These are phyloP conservation scores for Podargus strigoides DNA, from an alignment of 2,797 vertebrate genomes.

Conservation along the genomic window DNA sequence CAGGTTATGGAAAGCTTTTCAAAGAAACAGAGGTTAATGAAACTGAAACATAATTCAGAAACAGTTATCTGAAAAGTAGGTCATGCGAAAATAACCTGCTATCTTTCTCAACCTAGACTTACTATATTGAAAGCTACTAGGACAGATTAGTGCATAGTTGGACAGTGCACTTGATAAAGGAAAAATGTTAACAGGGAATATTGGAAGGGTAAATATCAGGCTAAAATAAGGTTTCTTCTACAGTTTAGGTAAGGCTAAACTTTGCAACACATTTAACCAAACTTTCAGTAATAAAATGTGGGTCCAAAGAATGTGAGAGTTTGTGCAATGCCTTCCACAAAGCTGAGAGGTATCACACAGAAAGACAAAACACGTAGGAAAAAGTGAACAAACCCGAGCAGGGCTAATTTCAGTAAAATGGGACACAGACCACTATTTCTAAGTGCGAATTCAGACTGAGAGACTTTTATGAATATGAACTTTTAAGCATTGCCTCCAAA, in stretches of 20 bases:
- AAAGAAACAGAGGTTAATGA: not conserved
- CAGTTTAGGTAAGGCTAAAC: not conserved
- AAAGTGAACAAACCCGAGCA: not conserved
- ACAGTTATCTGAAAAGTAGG: not conserved
- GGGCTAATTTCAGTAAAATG: not conserved
- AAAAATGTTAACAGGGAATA: not conserved
- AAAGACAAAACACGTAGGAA: not conserved
- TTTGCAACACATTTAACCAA: not conserved
- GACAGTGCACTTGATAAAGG: not conserved
- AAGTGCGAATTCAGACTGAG: not conserved
- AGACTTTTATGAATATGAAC: not conserved
- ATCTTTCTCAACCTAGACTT: not conserved
- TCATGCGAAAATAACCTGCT: not conserved
- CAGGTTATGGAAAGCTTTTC: not conserved
- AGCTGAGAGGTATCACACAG: not conserved
- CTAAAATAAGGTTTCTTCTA: not conserved
- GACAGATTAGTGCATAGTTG: fast-evolving
- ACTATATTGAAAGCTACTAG: not conserved
- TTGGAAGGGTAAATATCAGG: not conserved
- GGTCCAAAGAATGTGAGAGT: not conserved
- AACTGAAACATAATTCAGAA: not conserved
- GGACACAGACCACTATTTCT: not conserved
- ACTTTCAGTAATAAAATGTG: not conserved
- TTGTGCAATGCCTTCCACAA: not conserved
- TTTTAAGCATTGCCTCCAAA: not conserved